These are phyloP conservation scores for Uropsilus gracilis DNA, from an alignment of 2,113 vertebrate species.

Conservation along the genomic window DNA sequence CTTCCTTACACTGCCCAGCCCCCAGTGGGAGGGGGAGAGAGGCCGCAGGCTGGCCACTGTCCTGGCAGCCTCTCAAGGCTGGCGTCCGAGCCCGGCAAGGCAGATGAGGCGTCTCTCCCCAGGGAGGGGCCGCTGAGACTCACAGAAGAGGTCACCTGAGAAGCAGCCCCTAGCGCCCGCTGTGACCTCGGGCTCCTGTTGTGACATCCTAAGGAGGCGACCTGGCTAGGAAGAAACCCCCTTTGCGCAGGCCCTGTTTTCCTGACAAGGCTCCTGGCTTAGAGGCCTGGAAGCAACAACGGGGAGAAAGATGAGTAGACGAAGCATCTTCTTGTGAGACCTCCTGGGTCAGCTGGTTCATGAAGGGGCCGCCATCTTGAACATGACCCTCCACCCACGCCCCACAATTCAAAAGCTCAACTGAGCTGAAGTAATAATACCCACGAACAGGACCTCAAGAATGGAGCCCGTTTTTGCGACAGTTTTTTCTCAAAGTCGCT, in stretches of 20 bases:
- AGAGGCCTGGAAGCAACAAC: not conserved
- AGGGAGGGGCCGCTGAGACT: slow-evolving; percentile 26
- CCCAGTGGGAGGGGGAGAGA: not conserved
- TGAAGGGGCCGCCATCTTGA: not conserved
- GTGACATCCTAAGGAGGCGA: not conserved
- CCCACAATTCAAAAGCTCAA: not conserved
- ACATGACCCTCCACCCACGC: not conserved
- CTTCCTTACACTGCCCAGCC: not conserved
- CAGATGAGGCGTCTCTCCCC: slow-evolving; percentile 49
- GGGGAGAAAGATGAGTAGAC: not conserved
- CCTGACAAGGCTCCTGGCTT: not conserved
- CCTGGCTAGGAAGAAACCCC: not conserved
- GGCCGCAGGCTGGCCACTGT: not conserved
- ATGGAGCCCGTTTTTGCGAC: not conserved
- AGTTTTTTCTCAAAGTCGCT: not conserved
- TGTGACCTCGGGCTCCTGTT: not conserved
- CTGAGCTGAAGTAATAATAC: not conserved
- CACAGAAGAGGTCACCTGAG: slow-evolving; percentile 15
- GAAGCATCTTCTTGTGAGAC: not conserved
- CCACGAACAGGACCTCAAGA: not conserved
- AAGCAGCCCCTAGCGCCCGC: not conserved
- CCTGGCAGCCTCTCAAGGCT: not conserved
- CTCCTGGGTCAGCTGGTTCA: not conserved
- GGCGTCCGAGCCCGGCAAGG: slow-evolving; percentile 4
- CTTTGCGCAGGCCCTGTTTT: not conserved